Base-by-base conservation (phyloP, 2,888 invertebrate genomes). In the Polyommatus icarus region DNA sequence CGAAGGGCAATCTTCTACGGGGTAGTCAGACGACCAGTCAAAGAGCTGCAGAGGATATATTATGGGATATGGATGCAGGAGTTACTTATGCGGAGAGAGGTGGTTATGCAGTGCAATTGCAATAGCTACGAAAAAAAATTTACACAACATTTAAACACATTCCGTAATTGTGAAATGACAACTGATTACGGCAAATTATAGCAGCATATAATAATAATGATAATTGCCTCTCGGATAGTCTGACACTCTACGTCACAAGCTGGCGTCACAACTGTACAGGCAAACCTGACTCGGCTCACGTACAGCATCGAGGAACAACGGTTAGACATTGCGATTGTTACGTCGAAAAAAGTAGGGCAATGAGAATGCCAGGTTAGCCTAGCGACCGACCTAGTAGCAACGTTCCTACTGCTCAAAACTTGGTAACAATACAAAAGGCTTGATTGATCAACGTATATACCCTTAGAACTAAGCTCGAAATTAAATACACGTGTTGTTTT, bases 261-360 rank as follows among this genome's bases (percentile, higher is more conserved):
- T 67, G 61, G 61, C 67, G 15, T 29, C 67, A 67, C 59, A 59
- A 20, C 59, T 5, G 54, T 54, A 8, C 59, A 20, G 59, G 20
- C 67, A 67, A 32, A 67, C 29, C 67, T 67, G 67, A 29, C 67
- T 67, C 67, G 15, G 67, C 29, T 67, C 67, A 67, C 67, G 67
- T 67, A 67, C 15, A 18, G 29, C 29, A 32, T 29, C 15, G 67
- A 29, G 10, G 29, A 29, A 32, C 67, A 18, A 32, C 29, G 15
- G 18, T 67, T 32, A 67, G 15, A 67, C 29, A 15, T 29, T 67
- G 67, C 29, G 67, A 67, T 67, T 15, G 29, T 67, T 20, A 29
- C 29, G 29, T 67, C 67, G 29, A 67, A 67, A 67, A 67, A 67
- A 67, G 29, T 29, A 67, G 67, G 67, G 15, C 67, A 67, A 67